Evolutionary conservation across 2,113 vertebrate genomes (phyloP), one percentile per base, ranked within the genome.

Genomic region (Octodon degus): DNA sequence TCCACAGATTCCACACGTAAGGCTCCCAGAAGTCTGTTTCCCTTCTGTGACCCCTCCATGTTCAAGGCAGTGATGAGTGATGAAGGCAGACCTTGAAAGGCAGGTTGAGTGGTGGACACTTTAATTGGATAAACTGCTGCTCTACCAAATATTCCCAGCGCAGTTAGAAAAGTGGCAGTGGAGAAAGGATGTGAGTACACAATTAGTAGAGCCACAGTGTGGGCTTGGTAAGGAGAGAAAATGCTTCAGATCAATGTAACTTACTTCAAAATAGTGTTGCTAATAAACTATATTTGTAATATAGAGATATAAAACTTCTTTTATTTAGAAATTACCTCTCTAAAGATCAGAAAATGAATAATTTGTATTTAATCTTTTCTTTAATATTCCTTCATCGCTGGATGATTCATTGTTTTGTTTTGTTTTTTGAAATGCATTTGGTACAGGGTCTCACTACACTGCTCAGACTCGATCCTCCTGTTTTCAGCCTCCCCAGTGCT

Each of bases 161-260:
- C 47, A 60, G 25, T 84, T 92, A 76, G 72, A 81, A 53, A 70
- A 80, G 32, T n/a, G 10, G 34, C 47, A 90, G 6, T 77, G 62
- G 60, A 93, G 47, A 91, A 70, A 37, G 34, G 19, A 81, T 37
- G 12, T 43, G 34, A 10, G 11, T 43, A 84, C 22, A 2, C 40
- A 87, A 55, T 32, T 50, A 62, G 27, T 58, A 93, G 20, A 82
- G 30, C 4, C 68, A 17, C 19, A 62, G 93, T 62, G 5, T 76
- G 16, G 3, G 14, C 37, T 85, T 85, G 3, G 20, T 65, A 72
- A 94, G 43, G 55, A 91, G 34, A 19, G 16, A 80, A 32, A 79
- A 74, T 62, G 43, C 32, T 91, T 90, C 55, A n/a, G 27, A 58
- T 85, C 89, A 87, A 27, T 76, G 43, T 74, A 88, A 87, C 65